Evolutionary conservation across 2,888 invertebrate genomes (phyloP), one percentile per base, ranked within the genome.

Genomic region (Nomada goodeniana): DNA sequence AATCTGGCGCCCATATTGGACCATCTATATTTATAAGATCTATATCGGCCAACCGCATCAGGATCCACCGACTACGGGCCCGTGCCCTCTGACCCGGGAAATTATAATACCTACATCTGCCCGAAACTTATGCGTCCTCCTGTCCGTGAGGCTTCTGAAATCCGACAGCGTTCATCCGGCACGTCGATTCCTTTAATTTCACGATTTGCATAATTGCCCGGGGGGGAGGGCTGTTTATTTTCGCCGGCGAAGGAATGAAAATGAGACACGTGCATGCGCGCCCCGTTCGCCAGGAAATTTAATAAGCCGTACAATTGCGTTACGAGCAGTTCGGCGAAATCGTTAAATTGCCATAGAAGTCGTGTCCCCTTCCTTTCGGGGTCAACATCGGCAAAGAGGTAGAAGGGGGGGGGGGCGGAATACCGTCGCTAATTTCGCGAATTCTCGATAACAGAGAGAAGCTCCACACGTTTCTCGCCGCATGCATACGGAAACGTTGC

Each of bases 1-100:
- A 86, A 85, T 88, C 80, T 83, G 83, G 81, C 68, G 64, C 72
- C 83, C 86, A 88, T 89, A 91, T 91, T 88, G 82, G 73, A 85
- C 82, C 89, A 91, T 91, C 87, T 89, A 89, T 90, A 92, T 91
- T 91, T 91, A 91, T 90, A 89, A 92, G 92, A 90, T 91, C 84
- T 80, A 85, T 90, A 91, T 92, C 90, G 86, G 64, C 69, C 78
- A 74, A 63, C 75, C 75, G 83, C 84, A 86, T 87, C 87, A 84
- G 77, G 84, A 79, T 80, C 68, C 73, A 68, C 44, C 68, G 68
- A 63, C 71, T 64, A 55, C 20, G 67, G 67, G 47, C 55, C 70
- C 60, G 73, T 81, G 80, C 85, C 80, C 83, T 84, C 82, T 90
- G 86, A 87, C 86, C 86, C 76, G 61, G 76, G 84, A 88, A 87